Percentiles rank a stretch among this genome's conserved stretches.
phyloP scores from a whole-genome alignment of 2,888 invertebrate species.

The Osmoderma eremita region DNA sequence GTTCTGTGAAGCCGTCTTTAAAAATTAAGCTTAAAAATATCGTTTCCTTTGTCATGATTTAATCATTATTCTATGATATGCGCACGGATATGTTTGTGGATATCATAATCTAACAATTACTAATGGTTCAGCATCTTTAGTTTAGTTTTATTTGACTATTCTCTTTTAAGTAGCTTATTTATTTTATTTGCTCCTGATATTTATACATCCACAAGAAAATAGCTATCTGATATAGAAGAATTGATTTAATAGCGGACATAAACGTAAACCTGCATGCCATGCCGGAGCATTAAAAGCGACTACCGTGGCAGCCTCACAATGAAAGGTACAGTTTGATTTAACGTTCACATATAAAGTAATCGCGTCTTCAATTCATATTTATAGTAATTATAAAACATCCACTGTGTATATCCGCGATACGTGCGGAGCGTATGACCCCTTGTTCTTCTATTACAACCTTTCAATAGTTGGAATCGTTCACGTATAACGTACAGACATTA shows the following conservation, averaged over 20 bases:
- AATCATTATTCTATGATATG: no score
- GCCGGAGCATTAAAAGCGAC: constrained; percentile 27
- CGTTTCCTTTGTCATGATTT: no score
- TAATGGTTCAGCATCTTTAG: no score
- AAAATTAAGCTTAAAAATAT: no score
- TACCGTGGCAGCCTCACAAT: constrained; percentile 45
- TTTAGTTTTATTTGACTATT: neutral
- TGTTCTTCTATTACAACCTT: constrained; percentile 41
- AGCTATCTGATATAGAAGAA: constrained; percentile 46
- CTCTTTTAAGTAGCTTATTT: no score
- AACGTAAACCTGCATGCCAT: constrained; percentile 38
- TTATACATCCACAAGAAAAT: constrained; percentile 23
- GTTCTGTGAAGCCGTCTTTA: no score
- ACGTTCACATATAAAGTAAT: constrained; percentile 50
- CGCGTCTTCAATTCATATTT: constrained; percentile 52
- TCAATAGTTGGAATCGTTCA: constrained; percentile 39
- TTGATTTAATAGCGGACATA: constrained; percentile 44
- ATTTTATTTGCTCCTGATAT: constrained; percentile 2
- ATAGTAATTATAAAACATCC: constrained; percentile 48
- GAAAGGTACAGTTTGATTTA: constrained; percentile 47
- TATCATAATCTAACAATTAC: no score
- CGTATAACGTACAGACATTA: constrained; percentile 38
- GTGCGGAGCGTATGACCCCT: constrained; percentile 43
- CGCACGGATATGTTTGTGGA: no score
- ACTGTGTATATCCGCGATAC: constrained; percentile 27